A percentile compares a stretch with the other conserved stretches of the same genome.
Conservation (phyloP, 2,113 vertebrate genomes). For the Chaenogobius annularis region DNA sequence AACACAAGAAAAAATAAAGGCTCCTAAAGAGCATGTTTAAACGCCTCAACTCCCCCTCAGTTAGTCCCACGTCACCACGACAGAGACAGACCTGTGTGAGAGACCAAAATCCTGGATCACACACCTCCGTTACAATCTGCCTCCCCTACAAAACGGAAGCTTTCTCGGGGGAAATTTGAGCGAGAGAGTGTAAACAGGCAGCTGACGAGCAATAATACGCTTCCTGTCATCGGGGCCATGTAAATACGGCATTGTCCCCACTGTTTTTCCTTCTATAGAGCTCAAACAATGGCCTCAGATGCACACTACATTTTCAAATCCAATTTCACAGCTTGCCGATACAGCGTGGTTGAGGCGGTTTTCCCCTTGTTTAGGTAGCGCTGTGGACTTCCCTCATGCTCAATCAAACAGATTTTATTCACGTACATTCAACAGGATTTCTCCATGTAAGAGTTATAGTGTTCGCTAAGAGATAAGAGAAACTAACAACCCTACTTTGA, state of each 20-base stretch:
- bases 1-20: too few relatives aligned
- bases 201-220: constrained; percentile 13
- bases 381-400: background rate
- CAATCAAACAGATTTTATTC: constrained; percentile 3
- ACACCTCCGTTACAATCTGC: background rate
- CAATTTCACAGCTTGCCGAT: constrained; percentile 40
- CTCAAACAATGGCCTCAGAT: constrained; percentile 14
- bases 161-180: constrained; percentile 25
- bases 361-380: constrained; percentile 12
- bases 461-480: background rate
- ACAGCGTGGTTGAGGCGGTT: constrained; percentile 16
- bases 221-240: constrained; percentile 16
- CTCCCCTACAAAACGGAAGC: background rate
- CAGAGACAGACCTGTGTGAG: background rate
- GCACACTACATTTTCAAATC: constrained; percentile 20
- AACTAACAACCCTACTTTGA: background rate
- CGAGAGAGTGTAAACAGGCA: background rate
- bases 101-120: constrained; percentile 7
- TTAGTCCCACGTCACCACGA: too few relatives aligned
- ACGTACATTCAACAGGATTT: background rate
- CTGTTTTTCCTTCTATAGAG: background rate
- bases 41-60: too few relatives aligned
- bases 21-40: too few relatives aligned
- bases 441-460: background rate
- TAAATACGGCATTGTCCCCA: constrained; percentile 18